A percentile compares a stretch with the other conserved stretches of the same genome.
Evolutionary conservation across 2,113 vertebrate species (phyloP).

Genomic region (Callithrix jacchus): DNA sequence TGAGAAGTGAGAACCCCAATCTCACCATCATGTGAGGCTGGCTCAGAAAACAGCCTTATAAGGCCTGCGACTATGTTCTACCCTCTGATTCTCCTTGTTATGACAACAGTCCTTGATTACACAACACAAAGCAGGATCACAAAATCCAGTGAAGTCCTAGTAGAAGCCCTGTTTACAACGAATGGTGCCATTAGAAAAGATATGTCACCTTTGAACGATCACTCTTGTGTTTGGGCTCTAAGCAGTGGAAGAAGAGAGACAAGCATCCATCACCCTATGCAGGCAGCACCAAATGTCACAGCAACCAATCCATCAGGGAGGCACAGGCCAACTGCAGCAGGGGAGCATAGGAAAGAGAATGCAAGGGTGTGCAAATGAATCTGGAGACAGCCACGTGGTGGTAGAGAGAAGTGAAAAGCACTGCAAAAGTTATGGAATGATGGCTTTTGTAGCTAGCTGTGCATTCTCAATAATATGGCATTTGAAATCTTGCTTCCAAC

Average conservation of each 20-base stretch:
- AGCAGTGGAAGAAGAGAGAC: conserved; percentile 70
- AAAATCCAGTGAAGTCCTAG: conserved; percentile 79
- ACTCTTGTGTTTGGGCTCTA: conserved; percentile 72
- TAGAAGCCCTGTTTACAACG: conserved; percentile 71
- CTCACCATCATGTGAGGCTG: background rate
- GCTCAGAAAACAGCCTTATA: background rate
- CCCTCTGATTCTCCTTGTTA: background rate
- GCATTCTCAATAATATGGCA: rapidly evolving
- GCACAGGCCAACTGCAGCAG: background rate
- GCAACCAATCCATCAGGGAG: conserved; percentile 43
- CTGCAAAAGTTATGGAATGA: background rate
- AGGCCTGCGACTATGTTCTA: background rate
- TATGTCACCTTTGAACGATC: conserved; percentile 80
- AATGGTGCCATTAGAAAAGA: conserved; percentile 79
- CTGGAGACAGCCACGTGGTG: rapidly evolving
- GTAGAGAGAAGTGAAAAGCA: rapidly evolving
- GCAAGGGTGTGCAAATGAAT: background rate
- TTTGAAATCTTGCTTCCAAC: background rate
- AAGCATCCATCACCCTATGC: conserved; percentile 79
- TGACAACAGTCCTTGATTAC: background rate
- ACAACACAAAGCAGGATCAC: too few relatives aligned
- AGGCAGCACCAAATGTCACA: conserved; percentile 63
- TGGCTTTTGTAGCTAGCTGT: background rate
- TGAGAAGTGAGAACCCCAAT: background rate
- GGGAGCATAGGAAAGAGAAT: background rate